Conservation (phyloP, 64 coral and sea anemone genomes). For the Montipora cactus region DNA sequence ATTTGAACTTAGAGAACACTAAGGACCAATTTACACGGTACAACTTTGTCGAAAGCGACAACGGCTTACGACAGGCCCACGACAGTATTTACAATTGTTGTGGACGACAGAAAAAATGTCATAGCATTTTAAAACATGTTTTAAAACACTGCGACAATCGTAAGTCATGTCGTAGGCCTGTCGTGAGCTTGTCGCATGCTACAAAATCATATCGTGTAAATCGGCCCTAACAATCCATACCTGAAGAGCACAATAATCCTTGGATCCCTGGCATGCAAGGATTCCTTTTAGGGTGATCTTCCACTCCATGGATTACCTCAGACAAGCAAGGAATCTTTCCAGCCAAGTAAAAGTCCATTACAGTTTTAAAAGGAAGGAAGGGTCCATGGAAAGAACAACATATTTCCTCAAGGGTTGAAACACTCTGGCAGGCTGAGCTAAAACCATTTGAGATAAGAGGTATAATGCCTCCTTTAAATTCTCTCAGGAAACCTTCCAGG, state of each 20-base stretch:
- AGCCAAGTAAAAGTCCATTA: slow-evolving; percentile 66
- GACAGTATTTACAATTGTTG: background rate
- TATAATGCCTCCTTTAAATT: slow-evolving; percentile 70
- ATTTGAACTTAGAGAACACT: too few relatives aligned
- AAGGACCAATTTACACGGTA: too few relatives aligned
- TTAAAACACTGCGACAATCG: too few relatives aligned
- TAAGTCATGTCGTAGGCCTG: too few relatives aligned
- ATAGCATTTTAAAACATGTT: too few relatives aligned
- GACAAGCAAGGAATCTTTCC: background rate
- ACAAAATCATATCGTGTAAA: too few relatives aligned
- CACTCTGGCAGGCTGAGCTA: background rate
- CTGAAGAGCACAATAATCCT: slow-evolving; percentile 74
- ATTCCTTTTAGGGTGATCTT: slow-evolving; percentile 9
- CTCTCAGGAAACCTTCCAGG: slow-evolving; percentile 38
- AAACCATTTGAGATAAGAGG: slow-evolving; percentile 29
- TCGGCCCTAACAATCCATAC: background rate
- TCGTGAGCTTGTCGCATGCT: too few relatives aligned
- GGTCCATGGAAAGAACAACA: slow-evolving; percentile 15
- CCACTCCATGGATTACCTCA: background rate
- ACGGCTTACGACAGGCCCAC: too few relatives aligned
- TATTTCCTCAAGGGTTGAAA: background rate
- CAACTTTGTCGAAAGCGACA: too few relatives aligned
- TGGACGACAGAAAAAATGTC: background rate
- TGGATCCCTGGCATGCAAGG: background rate
- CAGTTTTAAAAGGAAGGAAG: slow-evolving; percentile 64